A percentile compares a stretch with the other conserved stretches of the same genome.
Conservation (phyloP, 1,140 invertebrate species). For the Teleopsis dalmanni region DNA sequence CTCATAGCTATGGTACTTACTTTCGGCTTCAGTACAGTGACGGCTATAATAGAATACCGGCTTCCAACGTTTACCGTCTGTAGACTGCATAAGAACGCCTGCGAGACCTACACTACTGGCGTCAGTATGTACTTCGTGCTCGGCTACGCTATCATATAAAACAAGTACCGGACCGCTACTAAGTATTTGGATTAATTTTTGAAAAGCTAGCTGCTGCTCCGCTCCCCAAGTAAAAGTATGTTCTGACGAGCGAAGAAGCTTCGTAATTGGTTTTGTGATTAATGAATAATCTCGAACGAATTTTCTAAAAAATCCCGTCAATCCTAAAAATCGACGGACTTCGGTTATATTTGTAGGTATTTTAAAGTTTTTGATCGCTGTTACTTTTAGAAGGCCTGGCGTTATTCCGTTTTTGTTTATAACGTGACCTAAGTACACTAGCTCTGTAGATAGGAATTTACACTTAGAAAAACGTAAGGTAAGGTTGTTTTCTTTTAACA, state of each 20-base stretch:
- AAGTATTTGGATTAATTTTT: background rate
- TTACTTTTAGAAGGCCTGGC: conserved; percentile 24
- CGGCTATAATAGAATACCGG: conserved; percentile 14
- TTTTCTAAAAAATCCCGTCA: conserved; percentile 15
- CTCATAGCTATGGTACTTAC: conserved; percentile 31
- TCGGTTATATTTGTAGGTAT: conserved; percentile 19
- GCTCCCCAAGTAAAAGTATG: background rate
- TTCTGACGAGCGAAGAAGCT: background rate
- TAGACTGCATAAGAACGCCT: conserved; percentile 32
- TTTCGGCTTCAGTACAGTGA: conserved; percentile 16
- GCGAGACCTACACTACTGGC: conserved; percentile 24
- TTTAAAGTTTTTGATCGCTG: conserved; percentile 22
- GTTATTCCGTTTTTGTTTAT: conserved; percentile 17
- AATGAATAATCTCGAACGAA: background rate
- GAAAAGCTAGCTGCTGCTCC: background rate
- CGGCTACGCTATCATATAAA: conserved; percentile 6
- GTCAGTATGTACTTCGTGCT: conserved; percentile 30
- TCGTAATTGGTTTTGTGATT: background rate
- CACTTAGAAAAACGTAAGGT: conserved; percentile 2
- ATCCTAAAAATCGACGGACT: conserved; percentile 23
- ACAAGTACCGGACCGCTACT: conserved; percentile 11
- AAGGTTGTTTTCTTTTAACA: background rate
- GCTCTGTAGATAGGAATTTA: conserved; percentile 3
- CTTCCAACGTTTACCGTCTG: conserved; percentile 4
- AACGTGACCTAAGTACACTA: conserved; percentile 17